Conservation (phyloP, 2,797 vertebrate genomes). For the Etheostoma perlongum region DNA sequence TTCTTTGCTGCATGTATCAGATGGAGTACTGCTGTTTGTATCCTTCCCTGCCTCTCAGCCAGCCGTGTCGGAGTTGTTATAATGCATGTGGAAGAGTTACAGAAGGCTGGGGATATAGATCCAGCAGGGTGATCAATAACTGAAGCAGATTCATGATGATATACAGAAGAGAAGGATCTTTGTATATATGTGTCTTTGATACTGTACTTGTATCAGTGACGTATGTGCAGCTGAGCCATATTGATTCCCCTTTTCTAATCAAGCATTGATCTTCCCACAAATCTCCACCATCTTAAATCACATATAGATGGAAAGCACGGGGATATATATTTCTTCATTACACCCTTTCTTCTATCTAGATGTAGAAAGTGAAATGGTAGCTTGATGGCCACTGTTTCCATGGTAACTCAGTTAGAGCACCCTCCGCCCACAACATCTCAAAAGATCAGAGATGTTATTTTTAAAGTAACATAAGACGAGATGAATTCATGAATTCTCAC, state of each 20-base stretch:
- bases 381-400: constrained; percentile 86
- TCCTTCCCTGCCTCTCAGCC: constrained; percentile 34
- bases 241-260: constrained; percentile 26
- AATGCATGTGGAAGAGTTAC: constrained; percentile 47
- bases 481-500: constrained; percentile 13
- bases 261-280: constrained; percentile 59
- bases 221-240: constrained; percentile 23
- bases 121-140: constrained; percentile 50
- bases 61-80: constrained; percentile 17
- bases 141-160: constrained; percentile 35
- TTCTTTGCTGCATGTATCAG: constrained; percentile 32
- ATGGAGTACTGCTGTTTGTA: constrained; percentile 33
- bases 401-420: constrained; percentile 78
- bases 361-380: constrained; percentile 69
- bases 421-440: constrained; percentile 78
- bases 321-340: constrained; percentile 68
- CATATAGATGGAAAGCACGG: constrained; percentile 36
- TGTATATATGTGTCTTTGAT: constrained; percentile 7
- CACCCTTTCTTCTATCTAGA: constrained; percentile 72
- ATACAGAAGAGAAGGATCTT: constrained; percentile 15
- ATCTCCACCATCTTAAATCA: constrained; percentile 51
- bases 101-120: constrained; percentile 41
- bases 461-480: constrained; percentile 62
- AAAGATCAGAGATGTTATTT: constrained; percentile 76
- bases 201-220: constrained; percentile 22